Evolutionary conservation across 2,113 vertebrate species (phyloP), one percentile per base, ranked within the genome.

Genomic region (Ictalurus punctatus): DNA sequence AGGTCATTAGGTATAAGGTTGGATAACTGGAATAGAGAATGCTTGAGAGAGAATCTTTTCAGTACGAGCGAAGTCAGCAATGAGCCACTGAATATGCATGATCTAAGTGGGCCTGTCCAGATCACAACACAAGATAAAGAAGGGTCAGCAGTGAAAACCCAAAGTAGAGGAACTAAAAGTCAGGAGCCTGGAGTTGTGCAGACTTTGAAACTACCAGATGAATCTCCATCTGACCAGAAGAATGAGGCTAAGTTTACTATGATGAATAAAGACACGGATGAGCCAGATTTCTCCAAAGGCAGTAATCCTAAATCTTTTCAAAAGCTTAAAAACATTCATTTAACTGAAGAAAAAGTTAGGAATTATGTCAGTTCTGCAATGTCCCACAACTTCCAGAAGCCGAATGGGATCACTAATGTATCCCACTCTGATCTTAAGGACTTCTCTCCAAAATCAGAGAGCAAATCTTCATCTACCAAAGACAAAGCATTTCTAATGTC

Each of bases 231-330:
- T 91, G n/a, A 92, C 34, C 59, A 79, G 34, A 63, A 80, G 37
- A 65, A 73, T 4, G 23, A 85, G 12, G 0, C 56, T 21, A 89
- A 69, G 4, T 40, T 30, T 21, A 0, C 65, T 56, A 6, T 0
- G 1, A 82, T 34, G 63, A 90, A 80, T 30, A 82, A 89, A 63
- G 30, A 87, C n/a, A n/a, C 88, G n/a, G 93, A 95, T 14, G 94
- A 95, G 84, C 82, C 88, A 7, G 93, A 95, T 91, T 93, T 89
- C 56, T 65, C n/a, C 30, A 92, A 91, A 90, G 17, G 58, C 63
- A 83, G 87, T 14, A 14, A 54, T 54, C 48, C 8, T 90, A 90
- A 63, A 58, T 83, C 81, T 40, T 44, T 8, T 30, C 80, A 90
- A 0, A 71, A 84, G 86, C 5, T 1, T 27, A 54, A 76, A 90